Percentiles rank a stretch among this genome's conserved stretches.
These are phyloP conservation scores for Diadromus collaris DNA, from an alignment of 2,888 invertebrate species.

Conservation along the genomic window DNA sequence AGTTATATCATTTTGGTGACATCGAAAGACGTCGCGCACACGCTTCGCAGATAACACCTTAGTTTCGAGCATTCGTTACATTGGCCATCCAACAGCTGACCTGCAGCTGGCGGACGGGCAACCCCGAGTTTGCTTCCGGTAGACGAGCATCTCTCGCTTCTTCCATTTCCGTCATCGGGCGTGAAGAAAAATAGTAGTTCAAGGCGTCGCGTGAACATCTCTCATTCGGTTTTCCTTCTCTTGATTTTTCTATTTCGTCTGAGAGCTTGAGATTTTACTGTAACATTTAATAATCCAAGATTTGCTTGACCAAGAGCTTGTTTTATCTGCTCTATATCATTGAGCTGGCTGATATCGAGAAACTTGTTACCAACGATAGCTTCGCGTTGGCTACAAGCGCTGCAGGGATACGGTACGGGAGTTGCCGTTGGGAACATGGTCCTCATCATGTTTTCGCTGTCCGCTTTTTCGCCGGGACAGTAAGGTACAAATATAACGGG, in stretches of 20 bases:
- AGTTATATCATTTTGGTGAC: slow-evolving; percentile 24
- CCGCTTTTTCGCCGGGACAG: slow-evolving; percentile 82
- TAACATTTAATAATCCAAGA: slow-evolving; percentile 74
- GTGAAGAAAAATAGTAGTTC: slow-evolving; percentile 40
- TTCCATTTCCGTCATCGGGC: slow-evolving; percentile 14
- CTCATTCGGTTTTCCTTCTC: slow-evolving; percentile 60
- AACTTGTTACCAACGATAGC: slow-evolving; percentile 61
- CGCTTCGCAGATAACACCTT: slow-evolving; percentile 23
- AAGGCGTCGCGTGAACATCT: slow-evolving; percentile 42
- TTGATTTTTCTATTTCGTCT: slow-evolving; percentile 58
- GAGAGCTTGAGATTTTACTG: slow-evolving; percentile 59
- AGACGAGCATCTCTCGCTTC: slow-evolving; percentile 10
- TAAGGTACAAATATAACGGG: slow-evolving; percentile 88
- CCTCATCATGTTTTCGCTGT: slow-evolving; percentile 78
- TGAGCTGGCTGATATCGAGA: slow-evolving; percentile 67
- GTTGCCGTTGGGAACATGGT: slow-evolving; percentile 84
- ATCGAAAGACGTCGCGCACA: slow-evolving; percentile 26
- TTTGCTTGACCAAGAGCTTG: slow-evolving; percentile 69
- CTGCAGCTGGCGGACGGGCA: slow-evolving; percentile 68
- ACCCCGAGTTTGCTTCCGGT: slow-evolving; percentile 24
- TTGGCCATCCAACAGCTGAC: slow-evolving; percentile 67
- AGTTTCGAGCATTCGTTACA: slow-evolving; percentile 26
- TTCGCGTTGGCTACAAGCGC: slow-evolving; percentile 80
- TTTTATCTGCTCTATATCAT: slow-evolving; percentile 68
- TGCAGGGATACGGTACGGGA: slow-evolving; percentile 84